Percentiles rank a stretch among this genome's conserved stretches.
Evolutionary conservation across 2,888 invertebrate species (phyloP).

Genomic region (Drosophila mimica): DNA sequence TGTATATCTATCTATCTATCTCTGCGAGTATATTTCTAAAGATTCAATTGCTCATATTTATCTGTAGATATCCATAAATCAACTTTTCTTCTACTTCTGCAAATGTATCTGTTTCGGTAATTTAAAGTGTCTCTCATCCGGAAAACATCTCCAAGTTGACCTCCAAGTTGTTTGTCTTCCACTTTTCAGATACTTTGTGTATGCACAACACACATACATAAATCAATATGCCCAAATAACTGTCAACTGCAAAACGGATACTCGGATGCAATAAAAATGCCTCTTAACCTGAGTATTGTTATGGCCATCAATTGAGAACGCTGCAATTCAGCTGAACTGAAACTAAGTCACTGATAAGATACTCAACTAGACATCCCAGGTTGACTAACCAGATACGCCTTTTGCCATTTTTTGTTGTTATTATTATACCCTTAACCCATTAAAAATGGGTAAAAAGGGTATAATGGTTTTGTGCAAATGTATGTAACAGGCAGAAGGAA

Average conservation of each 20-base stretch:
- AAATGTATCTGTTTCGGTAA: background rate
- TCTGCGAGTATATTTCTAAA: background rate
- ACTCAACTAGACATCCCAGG: conserved; percentile 11
- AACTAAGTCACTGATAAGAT: conserved; percentile 45
- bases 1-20: background rate
- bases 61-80: background rate
- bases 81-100: background rate
- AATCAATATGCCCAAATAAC: conserved; percentile 51
- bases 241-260: conserved; percentile 37
- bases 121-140: background rate
- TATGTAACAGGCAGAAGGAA: too few relatives aligned
- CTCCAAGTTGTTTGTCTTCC: background rate
- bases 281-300: conserved; percentile 21
- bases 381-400: conserved; percentile 21
- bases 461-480: too few relatives aligned
- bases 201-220: conserved; percentile 12
- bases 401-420: conserved; percentile 17
- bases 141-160: conserved; percentile 5
- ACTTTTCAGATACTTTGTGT: conserved; percentile 31
- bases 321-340: conserved; percentile 8
- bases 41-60: background rate
- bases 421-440: too few relatives aligned
- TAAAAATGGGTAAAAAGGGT: too few relatives aligned
- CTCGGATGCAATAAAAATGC: conserved; percentile 41
- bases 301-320: conserved; percentile 21